Percentiles rank a stretch among this genome's conserved stretches.
Conservation (phyloP, 2,797 vertebrate genomes). For the Hydrolagus colliei region DNA sequence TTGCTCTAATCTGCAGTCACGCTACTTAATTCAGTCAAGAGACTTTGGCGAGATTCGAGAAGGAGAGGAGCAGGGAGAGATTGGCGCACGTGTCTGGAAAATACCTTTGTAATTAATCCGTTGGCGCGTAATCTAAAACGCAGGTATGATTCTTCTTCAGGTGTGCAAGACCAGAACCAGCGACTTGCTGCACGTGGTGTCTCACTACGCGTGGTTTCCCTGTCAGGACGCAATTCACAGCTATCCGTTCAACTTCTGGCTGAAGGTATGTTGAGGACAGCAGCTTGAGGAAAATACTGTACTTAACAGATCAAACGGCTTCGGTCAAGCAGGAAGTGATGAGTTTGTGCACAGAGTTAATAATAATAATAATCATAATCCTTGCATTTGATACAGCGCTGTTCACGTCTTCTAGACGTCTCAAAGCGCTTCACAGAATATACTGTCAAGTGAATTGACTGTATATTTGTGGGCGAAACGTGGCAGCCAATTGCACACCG, state of each 20-base stretch:
- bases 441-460: too few relatives aligned
- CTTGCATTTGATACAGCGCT: too few relatives aligned
- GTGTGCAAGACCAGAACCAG: constrained; percentile 87
- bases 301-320: too few relatives aligned
- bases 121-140: not conserved
- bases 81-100: not conserved
- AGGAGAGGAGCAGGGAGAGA: not conserved
- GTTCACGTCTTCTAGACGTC: too few relatives aligned
- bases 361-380: too few relatives aligned
- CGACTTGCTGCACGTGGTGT: constrained; percentile 77
- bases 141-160: constrained; percentile 46
- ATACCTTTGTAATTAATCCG: not conserved
- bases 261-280: constrained; percentile 66
- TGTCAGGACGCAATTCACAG: constrained; percentile 60
- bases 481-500: too few relatives aligned
- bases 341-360: too few relatives aligned
- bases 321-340: too few relatives aligned
- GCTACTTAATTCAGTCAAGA: not conserved
- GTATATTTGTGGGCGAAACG: too few relatives aligned
- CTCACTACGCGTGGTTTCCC: constrained; percentile 92
- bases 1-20: not conserved
- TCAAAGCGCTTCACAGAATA: too few relatives aligned
- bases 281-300: not conserved
- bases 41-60: not conserved
- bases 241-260: constrained; percentile 71